These are phyloP conservation scores for Allacma fusca DNA, from an alignment of 2,888 invertebrate genomes.

Conservation along the genomic window DNA sequence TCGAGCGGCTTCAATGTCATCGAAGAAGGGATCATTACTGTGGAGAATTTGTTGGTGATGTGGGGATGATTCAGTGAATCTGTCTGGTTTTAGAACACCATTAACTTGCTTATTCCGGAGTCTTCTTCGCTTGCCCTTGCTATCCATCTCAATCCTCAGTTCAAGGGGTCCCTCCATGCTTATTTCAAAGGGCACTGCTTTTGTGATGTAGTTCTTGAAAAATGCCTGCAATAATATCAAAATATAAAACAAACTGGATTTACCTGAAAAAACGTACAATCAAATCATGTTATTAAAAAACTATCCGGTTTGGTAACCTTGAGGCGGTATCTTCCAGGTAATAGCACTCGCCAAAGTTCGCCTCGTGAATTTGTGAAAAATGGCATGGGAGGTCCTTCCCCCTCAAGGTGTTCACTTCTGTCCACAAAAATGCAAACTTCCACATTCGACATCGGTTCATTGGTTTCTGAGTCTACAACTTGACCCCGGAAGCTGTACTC, in stretches of 20 bases:
- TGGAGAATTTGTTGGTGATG: neutral
- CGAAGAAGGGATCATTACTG: neutral
- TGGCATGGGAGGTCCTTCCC: slow-evolving; percentile 35
- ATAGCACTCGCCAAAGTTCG: slow-evolving; percentile 69
- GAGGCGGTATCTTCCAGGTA: slow-evolving; percentile 67
- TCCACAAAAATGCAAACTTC: slow-evolving; percentile 64
- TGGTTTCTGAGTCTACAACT: slow-evolving; percentile 54
- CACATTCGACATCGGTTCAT: slow-evolving; percentile 64
- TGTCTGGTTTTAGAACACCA: neutral
- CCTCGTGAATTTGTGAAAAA: slow-evolving; percentile 65
- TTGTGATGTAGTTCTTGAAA: neutral
- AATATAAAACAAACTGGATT: no score
- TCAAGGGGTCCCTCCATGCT: neutral
- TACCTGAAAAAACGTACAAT: no score
- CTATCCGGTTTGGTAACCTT: no score
- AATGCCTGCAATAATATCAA: neutral
- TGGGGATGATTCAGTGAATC: neutral
- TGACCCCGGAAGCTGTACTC: slow-evolving; percentile 54
- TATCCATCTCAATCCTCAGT: neutral
- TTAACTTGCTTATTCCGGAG: neutral
- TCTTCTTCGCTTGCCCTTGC: neutral
- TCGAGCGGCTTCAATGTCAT: neutral
- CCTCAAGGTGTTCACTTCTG: neutral
- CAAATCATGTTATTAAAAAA: no score
- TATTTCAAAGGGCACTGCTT: neutral